Conservation (phyloP, 2,113 vertebrate genomes). For the Cyrtonyx montezumae region DNA sequence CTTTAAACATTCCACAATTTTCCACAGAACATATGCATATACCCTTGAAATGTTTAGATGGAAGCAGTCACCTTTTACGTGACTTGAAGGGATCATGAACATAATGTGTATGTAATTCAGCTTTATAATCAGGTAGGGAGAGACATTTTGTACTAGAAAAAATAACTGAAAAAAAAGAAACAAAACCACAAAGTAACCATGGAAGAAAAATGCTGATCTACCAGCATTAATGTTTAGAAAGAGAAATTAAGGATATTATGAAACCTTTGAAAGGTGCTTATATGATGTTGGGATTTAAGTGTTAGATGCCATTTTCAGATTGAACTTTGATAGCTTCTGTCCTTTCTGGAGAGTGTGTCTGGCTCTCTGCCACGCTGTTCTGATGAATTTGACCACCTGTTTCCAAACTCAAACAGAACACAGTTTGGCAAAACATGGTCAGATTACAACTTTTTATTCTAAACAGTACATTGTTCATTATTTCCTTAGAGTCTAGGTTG, state of each 20-base stretch:
- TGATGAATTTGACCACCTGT: neutral
- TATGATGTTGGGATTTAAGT: neutral
- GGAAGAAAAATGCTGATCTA: neutral
- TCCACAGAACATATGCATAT: neutral
- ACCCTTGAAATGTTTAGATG: neutral
- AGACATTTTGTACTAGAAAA: neutral
- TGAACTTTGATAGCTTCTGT: neutral
- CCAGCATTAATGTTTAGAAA: neutral
- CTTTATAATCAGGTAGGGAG: neutral
- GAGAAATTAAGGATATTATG: neutral
- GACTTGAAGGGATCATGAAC: neutral
- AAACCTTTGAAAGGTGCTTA: neutral
- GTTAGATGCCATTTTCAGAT: neutral
- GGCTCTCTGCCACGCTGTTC: neutral
- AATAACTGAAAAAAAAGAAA: neutral
- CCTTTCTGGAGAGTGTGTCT: neutral
- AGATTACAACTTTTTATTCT: neutral
- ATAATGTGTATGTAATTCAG: neutral
- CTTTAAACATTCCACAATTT: neutral
- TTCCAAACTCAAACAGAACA: accelerated
- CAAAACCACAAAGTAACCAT: neutral
- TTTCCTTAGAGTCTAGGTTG: neutral
- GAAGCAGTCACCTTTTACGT: neutral
- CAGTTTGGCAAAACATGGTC: neutral
- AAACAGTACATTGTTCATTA: neutral